Conservation (phyloP, 2,113 vertebrate genomes). For the Ciconia boyciana region DNA sequence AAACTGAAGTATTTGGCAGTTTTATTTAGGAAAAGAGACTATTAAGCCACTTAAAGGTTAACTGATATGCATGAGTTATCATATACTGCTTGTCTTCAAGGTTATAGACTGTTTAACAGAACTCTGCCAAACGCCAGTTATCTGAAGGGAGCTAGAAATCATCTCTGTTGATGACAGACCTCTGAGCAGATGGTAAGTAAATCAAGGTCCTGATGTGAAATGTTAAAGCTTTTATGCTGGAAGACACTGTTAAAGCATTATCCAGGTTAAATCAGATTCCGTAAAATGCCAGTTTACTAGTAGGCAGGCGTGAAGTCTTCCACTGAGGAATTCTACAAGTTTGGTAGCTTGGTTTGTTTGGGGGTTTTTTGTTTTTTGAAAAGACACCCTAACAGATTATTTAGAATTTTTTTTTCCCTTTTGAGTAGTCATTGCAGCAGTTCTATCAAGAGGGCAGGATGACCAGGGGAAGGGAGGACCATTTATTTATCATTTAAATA, state of each 20-base stretch:
- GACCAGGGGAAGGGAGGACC: background rate
- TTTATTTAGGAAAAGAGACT: slow-evolving; percentile 39
- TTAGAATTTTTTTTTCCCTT: background rate
- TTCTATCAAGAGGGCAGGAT: background rate
- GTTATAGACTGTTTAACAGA: slow-evolving; percentile 70
- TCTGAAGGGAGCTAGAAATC: slow-evolving; percentile 74
- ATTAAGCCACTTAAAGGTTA: slow-evolving; percentile 62
- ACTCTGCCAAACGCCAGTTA: slow-evolving; percentile 68
- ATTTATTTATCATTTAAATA: background rate
- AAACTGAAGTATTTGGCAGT: background rate
- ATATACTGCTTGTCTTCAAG: slow-evolving; percentile 70
- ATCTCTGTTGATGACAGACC: slow-evolving; percentile 71
- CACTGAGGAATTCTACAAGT: background rate
- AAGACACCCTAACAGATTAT: background rate
- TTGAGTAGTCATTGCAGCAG: background rate
- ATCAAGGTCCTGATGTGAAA: slow-evolving; percentile 75
- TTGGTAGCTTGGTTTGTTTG: background rate
- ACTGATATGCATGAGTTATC: slow-evolving; percentile 51
- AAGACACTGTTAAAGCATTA: slow-evolving; percentile 66
- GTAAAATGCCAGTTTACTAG: slow-evolving; percentile 5
- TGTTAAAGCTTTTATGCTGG: slow-evolving; percentile 62
- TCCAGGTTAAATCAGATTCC: slow-evolving; percentile 54
- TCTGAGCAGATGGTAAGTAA: slow-evolving; percentile 77
- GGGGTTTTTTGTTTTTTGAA: background rate
- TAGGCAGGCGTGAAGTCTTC: slow-evolving; percentile 47